Base-by-base conservation (phyloP, 92 coral and sea anemone genomes). In the Epizoanthus fatuus region DNA sequence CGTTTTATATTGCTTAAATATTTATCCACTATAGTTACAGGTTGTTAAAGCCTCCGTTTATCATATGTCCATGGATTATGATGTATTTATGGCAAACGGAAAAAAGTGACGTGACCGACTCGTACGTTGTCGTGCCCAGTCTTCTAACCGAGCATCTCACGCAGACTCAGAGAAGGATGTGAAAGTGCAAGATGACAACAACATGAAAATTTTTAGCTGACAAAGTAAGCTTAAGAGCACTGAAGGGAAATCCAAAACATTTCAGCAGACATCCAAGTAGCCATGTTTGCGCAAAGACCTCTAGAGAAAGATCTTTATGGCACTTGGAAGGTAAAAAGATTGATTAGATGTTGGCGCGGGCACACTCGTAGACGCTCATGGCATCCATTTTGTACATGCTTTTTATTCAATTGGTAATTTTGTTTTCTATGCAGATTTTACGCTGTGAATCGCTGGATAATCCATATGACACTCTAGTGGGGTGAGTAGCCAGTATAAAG, bases 291-390 rank as follows among this genome's bases (percentile, higher is more conserved):
- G 9, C 53, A 25, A 60, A 77, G 69, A 62, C 82, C 82, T 13
- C 56, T 58, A 62, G 82, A 77, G 32, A 77, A 62, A 77, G 82
- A 77, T 58, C 82, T 77, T 77, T 62, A 77, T 45, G 82, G 82
- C 13, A 59, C 70, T 59, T 77, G 82, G 82, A 77, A 77, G 82
- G 82, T 77, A 35, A 60, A 42, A 5, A 1, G 11, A 49, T 49
- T 49, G 2, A 49, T 12, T 8, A 49, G 9, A 8, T 49, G 11
- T 8, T 7, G 13, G 53, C 9, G 10, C 49, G 3, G 8, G 8
- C 49, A 44, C 49, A 5, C 9, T 44, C 13, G 14, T 49, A 9
- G 53, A 8, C 53, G 53, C 53, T 49, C 13, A 9, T 8, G 53
- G 51, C 35, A 56, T 59, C 68, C 47, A 51, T 74, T 44, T 74